Evolutionary conservation across 2,113 vertebrate genomes (phyloP).

Genomic region (Burhinus bistriatus): DNA sequence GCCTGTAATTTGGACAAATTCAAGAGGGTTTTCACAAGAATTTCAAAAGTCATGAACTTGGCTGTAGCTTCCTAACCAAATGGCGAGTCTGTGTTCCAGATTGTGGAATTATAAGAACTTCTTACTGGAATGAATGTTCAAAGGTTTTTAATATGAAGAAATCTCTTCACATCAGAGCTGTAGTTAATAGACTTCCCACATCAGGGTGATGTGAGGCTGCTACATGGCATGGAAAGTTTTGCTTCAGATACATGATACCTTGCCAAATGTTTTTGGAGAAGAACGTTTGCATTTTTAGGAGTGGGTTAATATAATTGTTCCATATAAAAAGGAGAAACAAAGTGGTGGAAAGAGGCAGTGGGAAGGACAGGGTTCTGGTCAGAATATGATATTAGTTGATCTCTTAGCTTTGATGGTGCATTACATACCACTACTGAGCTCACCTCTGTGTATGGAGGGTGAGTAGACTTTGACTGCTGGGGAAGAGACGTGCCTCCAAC

Average conservation of each 20-base stretch:
- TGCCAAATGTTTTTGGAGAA: not conserved
- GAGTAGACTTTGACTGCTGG: not conserved
- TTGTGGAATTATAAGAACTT: not conserved
- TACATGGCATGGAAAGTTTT: not conserved
- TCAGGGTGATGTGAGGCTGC: not conserved
- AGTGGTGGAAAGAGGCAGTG: not conserved
- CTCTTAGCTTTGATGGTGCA: not conserved
- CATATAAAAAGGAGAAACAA: not conserved
- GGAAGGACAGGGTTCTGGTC: not conserved
- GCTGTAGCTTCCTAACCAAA: not conserved
- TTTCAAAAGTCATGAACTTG: not conserved
- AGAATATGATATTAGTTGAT: not conserved
- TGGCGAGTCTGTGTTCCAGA: not conserved
- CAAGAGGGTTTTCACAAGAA: not conserved
- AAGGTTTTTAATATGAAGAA: not conserved
- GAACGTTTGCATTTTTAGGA: not conserved
- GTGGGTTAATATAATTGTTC: not conserved
- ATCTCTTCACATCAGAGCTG: not conserved
- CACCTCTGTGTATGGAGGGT: not conserved
- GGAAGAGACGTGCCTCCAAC: not conserved
- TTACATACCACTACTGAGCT: not conserved
- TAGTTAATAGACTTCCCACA: not conserved
- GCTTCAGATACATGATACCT: not conserved
- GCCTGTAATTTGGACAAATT: not conserved
- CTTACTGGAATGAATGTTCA: rapidly evolving